These are phyloP conservation scores for Hybos culiciformis DNA, from an alignment of 2,888 invertebrate species.

Conservation along the genomic window DNA sequence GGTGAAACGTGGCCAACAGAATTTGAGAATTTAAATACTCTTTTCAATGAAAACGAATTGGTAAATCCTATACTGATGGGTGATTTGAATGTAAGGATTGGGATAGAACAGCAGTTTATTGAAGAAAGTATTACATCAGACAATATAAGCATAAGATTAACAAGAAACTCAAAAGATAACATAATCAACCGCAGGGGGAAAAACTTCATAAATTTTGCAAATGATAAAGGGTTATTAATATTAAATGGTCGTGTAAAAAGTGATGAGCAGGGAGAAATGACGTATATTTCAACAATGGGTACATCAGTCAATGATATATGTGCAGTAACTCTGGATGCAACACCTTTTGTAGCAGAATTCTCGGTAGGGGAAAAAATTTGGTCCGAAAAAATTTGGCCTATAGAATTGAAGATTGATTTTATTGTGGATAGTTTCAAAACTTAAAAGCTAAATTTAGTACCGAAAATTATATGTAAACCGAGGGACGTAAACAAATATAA, in stretches of 20 bases:
- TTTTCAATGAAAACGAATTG: too few relatives aligned
- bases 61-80: too few relatives aligned
- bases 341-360: neutral
- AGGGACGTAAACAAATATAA: too few relatives aligned
- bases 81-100: too few relatives aligned
- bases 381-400: neutral
- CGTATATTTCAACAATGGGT: neutral
- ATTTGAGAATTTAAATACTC: too few relatives aligned
- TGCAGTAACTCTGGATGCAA: too few relatives aligned
- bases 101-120: neutral
- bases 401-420: neutral
- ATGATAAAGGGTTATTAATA: neutral
- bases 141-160: neutral
- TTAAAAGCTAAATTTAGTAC: too few relatives aligned
- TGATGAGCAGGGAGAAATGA: neutral
- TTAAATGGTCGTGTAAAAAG: neutral
- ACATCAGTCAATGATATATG: neutral
- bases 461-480: too few relatives aligned
- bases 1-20: too few relatives aligned
- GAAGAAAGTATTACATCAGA: neutral
- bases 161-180: neutral
- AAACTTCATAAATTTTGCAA: neutral
- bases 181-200: neutral
- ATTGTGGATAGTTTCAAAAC: too few relatives aligned
- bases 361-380: neutral